Base-by-base conservation (phyloP, 2,113 vertebrate species). In the Sphaerodactylus townsendi region DNA sequence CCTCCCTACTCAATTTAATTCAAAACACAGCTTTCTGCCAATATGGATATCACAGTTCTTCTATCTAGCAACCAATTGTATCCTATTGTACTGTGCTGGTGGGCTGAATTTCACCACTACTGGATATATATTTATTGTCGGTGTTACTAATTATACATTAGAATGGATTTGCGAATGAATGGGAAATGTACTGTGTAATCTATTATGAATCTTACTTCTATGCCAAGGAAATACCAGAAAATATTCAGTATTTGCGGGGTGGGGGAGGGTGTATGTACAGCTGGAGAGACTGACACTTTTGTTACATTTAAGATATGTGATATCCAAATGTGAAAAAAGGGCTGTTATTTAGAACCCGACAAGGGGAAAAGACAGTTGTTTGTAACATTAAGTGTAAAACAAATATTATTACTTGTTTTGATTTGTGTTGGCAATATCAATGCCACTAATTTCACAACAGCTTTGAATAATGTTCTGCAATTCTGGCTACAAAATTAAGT, bases 311-410 rank as follows among this genome's bases (percentile, higher is more conserved):
- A 86, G 73, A 37, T 53, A 71, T 71, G 64, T 28, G 30, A 25
- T 33, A 46, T 59, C 56, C 30, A 21, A 19, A 0, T 70, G 59
- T 87, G 53, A 44, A 35, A 79, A 77, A 37, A 4, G 1, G 33
- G 69, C 30, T 86, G 78, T 59, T 87, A 28, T 30, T 86, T 84
- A 77, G 64, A 87, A 82, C 77, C 23, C 68, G 78, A 39, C n/a
- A 88, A 35, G 37, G 69, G 37, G 79, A 70, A 44, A 46, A 1
- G 37, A 44, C 28, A 87, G 41, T 25, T 84, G 25, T 75, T 14
- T 62, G 23, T 28, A 62, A 10, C 73, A 81, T 0, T 39, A 53
- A 33, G 23, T 76, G 89, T 79, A 48, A 70, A 87, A 69, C 50
- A 78, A 19, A 77, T 79, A 78, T 81, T 81, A 50, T 44, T 78